phyloP scores from a whole-genome alignment of 2,113 vertebrate genomes.

The Oreocharis arfaki region DNA sequence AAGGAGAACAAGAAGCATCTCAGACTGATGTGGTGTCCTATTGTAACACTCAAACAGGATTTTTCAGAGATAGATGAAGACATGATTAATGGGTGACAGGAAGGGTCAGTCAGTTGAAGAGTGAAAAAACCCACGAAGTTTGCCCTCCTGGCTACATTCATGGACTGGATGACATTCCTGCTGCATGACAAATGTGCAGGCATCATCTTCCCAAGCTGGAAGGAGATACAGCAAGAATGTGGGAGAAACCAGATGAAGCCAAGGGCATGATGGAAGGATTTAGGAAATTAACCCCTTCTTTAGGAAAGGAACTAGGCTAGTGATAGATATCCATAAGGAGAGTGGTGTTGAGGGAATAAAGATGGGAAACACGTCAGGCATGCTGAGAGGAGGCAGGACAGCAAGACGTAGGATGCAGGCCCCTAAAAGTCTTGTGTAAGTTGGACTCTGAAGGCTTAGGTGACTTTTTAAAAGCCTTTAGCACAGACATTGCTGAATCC shows the following conservation, averaged over 20 bases:
- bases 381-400: not conserved
- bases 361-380: not conserved
- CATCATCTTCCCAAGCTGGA: not conserved
- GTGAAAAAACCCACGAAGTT: not conserved
- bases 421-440: not conserved
- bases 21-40: not conserved
- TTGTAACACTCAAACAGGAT: not conserved
- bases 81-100: not conserved
- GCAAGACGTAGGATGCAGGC: not conserved
- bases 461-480: not conserved
- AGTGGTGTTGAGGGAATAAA: not conserved
- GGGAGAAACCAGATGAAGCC: not conserved
- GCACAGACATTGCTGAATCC: not conserved
- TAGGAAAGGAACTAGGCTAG: not conserved
- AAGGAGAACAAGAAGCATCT: not conserved
- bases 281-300: not conserved
- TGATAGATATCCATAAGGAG: not conserved
- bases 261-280: not conserved
- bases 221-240: not conserved
- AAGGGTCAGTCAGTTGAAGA: not conserved
- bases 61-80: constrained; percentile 12
- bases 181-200: not conserved
- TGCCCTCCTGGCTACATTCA: not conserved
- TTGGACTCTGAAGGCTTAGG: not conserved
- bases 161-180: not conserved